Conservation (phyloP, 2,797 vertebrate genomes). For the Channa striata region DNA sequence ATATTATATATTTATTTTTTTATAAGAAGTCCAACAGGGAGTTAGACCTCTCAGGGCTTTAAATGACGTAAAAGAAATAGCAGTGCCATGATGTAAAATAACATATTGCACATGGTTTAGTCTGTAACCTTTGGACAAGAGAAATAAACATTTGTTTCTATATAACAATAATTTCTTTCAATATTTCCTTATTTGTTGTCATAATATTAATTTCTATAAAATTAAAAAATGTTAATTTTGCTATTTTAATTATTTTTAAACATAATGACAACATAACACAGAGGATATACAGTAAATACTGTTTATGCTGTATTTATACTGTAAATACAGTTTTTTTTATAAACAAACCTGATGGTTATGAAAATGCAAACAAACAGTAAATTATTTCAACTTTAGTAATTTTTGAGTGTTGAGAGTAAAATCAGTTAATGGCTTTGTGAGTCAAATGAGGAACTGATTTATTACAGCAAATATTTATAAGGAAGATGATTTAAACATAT, state of each 20-base stretch:
- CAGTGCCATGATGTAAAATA: neutral
- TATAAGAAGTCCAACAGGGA: too few species aligned
- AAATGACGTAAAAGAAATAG: neutral
- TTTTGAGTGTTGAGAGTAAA: slow-evolving; percentile 5
- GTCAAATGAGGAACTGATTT: slow-evolving; percentile 14
- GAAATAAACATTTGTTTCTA: neutral
- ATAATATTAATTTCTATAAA: neutral
- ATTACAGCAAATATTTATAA: slow-evolving; percentile 26
- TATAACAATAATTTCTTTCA: neutral
- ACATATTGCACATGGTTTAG: neutral
- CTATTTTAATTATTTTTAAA: neutral
- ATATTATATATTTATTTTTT: too few species aligned
- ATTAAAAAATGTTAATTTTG: neutral
- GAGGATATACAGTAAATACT: neutral
- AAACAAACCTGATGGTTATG: neutral
- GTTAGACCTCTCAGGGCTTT: neutral
- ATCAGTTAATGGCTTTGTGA: slow-evolving; percentile 6
- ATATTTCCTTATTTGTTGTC: neutral
- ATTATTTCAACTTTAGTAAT: slow-evolving; percentile 25
- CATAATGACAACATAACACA: neutral
- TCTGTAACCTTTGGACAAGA: neutral
- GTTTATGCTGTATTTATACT: too few species aligned
- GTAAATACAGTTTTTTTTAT: neutral
- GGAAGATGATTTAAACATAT: slow-evolving; percentile 26
- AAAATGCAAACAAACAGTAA: slow-evolving; percentile 9